A percentile compares a stretch with the other conserved stretches of the same genome.
Conservation (phyloP, 2,888 invertebrate species). For the Phoronis australis region DNA sequence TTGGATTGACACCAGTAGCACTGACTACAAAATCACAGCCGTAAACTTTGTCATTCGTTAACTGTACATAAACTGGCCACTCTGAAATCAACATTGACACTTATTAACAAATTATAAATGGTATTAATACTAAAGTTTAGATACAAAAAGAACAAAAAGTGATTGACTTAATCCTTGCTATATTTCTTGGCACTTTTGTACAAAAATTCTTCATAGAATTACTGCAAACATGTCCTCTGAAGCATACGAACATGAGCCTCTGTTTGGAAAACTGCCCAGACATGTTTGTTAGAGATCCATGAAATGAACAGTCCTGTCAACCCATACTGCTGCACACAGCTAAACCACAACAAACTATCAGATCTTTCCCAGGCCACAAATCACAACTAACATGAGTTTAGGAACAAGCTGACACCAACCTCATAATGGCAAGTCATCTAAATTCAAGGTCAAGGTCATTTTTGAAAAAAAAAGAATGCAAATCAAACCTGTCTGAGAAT, state of each 20-base stretch:
- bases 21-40: slow-evolving; percentile 88
- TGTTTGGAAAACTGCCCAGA: no score
- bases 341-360: no score
- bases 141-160: neutral
- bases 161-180: no score
- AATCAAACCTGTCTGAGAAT: neutral
- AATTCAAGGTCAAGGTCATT: neutral
- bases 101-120: neutral
- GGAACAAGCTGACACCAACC: neutral
- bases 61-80: slow-evolving; percentile 68
- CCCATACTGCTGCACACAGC: no score
- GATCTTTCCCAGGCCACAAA: no score
- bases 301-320: no score
- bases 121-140: neutral
- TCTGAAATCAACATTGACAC: slow-evolving; percentile 9
- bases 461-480: neutral
- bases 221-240: no score
- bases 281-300: no score
- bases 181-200: no score
- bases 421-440: neutral
- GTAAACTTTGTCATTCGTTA: slow-evolving; percentile 68
- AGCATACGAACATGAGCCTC: no score
- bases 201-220: no score
- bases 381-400: no score
- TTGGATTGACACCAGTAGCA: slow-evolving; percentile 81